These are phyloP conservation scores for Rhinoderma darwinii DNA, from an alignment of 2,113 vertebrate species.

Conservation along the genomic window DNA sequence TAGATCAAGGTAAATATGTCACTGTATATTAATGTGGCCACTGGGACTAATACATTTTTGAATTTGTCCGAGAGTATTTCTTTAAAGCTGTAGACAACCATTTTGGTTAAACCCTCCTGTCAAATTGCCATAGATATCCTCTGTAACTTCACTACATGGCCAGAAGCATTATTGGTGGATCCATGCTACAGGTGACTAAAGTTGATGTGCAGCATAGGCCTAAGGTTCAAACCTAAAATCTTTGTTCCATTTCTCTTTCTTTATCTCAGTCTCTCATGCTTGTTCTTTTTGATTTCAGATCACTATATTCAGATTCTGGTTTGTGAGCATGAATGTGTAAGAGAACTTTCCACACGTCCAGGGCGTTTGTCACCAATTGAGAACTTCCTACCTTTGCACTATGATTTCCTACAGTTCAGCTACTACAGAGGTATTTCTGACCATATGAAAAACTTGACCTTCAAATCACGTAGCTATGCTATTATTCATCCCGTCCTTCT, in stretches of 20 bases:
- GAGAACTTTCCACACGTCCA: conserved; percentile 89
- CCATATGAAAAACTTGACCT: not conserved
- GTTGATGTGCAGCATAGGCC: not conserved
- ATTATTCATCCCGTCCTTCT: not conserved
- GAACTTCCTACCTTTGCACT: conserved; percentile 94
- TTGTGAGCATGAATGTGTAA: conserved; percentile 91
- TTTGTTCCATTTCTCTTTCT: too few relatives aligned
- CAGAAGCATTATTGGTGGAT: not conserved
- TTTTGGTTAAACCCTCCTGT: not conserved
- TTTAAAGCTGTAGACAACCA: not conserved
- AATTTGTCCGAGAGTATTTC: too few relatives aligned
- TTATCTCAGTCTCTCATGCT: too few relatives aligned
- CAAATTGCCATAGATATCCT: not conserved
- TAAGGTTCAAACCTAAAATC: too few relatives aligned
- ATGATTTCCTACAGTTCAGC: conserved; percentile 94
- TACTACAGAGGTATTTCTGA: conserved; percentile 86
- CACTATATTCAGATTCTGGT: conserved; percentile 91
- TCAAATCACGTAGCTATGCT: not conserved
- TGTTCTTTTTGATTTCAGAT: conserved; percentile 74
- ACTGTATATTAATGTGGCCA: too few relatives aligned
- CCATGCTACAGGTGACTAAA: not conserved
- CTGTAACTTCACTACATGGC: not conserved
- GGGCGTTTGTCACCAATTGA: conserved; percentile 92
- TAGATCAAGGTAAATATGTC: too few relatives aligned
- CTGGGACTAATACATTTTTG: too few relatives aligned